Evolutionary conservation across 2,797 vertebrate genomes (phyloP).

Genomic region (Notamacropus eugenii): DNA sequence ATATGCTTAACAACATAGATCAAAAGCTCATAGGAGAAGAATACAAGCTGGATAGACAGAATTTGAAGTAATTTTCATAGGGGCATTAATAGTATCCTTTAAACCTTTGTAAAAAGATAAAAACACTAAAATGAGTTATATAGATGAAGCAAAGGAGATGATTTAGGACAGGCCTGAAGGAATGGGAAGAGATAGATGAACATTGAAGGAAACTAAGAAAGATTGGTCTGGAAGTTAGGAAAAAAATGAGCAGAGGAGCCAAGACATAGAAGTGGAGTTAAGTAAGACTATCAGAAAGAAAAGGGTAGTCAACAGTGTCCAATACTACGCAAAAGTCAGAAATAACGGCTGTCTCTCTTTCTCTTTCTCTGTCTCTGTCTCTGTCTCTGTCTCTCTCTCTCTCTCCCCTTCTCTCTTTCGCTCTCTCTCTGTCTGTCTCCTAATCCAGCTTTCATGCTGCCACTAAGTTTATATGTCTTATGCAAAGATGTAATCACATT

Average conservation of each 20-base stretch:
- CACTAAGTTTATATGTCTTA: not conserved
- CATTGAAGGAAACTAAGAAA: not conserved
- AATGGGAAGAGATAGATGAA: not conserved
- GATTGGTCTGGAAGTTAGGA: not conserved
- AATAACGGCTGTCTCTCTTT: not conserved
- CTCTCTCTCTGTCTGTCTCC: too few species aligned
- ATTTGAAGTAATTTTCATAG: not conserved
- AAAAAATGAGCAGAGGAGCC: not conserved
- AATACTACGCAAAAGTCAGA: not conserved
- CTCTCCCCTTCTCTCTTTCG: too few species aligned
- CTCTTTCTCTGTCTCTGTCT: too few species aligned
- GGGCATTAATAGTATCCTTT: not conserved
- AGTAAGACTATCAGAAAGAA: not conserved
- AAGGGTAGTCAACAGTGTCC: not conserved
- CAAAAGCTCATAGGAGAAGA: not conserved
- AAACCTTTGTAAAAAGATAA: not conserved
- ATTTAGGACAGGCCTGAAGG: not conserved
- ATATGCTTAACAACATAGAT: not conserved
- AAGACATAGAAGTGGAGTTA: not conserved
- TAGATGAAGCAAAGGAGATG: not conserved
- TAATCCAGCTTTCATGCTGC: not conserved
- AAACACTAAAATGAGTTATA: not conserved
- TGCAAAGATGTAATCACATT: not conserved
- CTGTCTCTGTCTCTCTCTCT: too few species aligned
- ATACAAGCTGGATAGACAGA: not conserved